Conservation (phyloP, 2,888 invertebrate genomes). For the Lepidochrysops patricia region DNA sequence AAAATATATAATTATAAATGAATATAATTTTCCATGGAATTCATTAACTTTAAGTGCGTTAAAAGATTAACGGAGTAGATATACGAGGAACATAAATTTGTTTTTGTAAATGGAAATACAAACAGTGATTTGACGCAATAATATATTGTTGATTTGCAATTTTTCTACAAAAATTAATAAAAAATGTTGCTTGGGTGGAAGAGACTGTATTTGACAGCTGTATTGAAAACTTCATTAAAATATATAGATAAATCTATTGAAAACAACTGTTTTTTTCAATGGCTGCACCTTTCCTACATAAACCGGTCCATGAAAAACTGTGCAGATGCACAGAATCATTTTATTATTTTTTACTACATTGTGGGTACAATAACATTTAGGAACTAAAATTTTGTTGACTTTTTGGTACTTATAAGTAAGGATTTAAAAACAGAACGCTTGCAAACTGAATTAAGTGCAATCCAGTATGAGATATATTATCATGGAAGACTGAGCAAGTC, state of each 20-base stretch:
- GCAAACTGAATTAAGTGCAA: no score
- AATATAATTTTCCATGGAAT: slow-evolving; percentile 74
- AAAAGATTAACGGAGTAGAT: slow-evolving; percentile 36
- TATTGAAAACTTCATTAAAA: slow-evolving; percentile 73
- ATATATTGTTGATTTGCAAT: slow-evolving; percentile 50
- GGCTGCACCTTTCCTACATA: not conserved
- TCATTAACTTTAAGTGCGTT: slow-evolving; percentile 61
- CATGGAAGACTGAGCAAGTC: no score
- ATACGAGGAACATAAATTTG: slow-evolving; percentile 18
- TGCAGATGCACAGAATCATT: no score
- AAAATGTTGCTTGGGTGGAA: slow-evolving; percentile 43
- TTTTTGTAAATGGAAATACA: slow-evolving; percentile 19
- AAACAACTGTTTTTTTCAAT: slow-evolving; percentile 48
- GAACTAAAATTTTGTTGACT: no score
- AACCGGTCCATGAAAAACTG: not conserved
- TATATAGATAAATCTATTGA: slow-evolving; percentile 75
- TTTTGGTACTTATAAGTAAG: no score
- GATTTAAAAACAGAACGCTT: no score
- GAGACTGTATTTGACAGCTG: slow-evolving; percentile 65
- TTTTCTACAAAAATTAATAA: slow-evolving; percentile 44
- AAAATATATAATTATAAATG: slow-evolving; percentile 70
- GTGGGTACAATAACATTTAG: no score
- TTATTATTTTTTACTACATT: no score
- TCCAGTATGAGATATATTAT: no score
- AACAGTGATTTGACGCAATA: slow-evolving; percentile 51